These are phyloP conservation scores for Metaphire vulgaris DNA, from an alignment of 1,140 invertebrate species.

Conservation along the genomic window DNA sequence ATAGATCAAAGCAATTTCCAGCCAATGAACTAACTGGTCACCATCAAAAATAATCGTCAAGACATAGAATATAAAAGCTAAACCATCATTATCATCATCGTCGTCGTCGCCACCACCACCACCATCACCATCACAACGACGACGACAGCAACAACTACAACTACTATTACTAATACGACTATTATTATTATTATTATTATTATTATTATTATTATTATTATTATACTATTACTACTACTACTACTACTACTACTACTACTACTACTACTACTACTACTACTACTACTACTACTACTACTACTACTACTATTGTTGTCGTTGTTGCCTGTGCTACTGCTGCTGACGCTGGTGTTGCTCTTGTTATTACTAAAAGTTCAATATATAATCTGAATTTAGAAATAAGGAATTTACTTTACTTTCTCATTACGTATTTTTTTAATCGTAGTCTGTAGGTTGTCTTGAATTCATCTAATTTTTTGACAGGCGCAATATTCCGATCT, in stretches of 20 bases:
- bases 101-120: background rate
- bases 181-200: background rate
- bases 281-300: slow-evolving; percentile 3
- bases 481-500: too few species aligned
- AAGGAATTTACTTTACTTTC: too few species aligned
- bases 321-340: background rate
- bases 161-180: background rate
- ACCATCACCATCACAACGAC: background rate
- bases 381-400: too few species aligned
- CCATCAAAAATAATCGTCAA: too few species aligned
- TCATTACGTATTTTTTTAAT: too few species aligned
- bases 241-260: slow-evolving; percentile 2
- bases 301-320: background rate
- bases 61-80: too few species aligned
- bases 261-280: slow-evolving; percentile 2
- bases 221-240: background rate
- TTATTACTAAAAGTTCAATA: too few species aligned
- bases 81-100: too few species aligned
- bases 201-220: background rate
- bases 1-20: background rate
- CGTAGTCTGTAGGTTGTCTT: too few species aligned
- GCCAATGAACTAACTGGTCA: too few species aligned
- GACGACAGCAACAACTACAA: background rate
- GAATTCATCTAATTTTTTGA: too few species aligned
- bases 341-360: too few species aligned